phyloP scores from a whole-genome alignment of 2,888 invertebrate species.

The Tryphoninae sp. region DNA sequence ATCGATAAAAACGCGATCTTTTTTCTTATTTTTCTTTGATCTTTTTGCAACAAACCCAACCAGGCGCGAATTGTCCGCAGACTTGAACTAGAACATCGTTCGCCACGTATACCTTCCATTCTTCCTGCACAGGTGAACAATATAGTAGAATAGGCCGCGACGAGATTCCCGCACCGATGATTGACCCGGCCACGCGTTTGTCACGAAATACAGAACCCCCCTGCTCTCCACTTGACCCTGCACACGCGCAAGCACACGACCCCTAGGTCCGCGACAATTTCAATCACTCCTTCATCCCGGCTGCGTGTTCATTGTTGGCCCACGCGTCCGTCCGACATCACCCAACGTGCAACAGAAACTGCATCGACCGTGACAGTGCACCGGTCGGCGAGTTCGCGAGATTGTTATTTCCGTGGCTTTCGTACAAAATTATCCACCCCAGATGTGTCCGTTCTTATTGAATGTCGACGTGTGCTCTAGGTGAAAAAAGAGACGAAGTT shows the following conservation, averaged over 20 bases:
- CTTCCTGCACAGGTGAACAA: background rate
- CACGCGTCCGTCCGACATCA: slow-evolving; percentile 52
- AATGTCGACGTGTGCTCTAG: background rate
- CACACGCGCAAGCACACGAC: slow-evolving; percentile 5
- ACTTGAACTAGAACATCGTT: background rate
- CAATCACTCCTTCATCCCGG: slow-evolving; percentile 57
- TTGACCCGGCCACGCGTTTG: slow-evolving; percentile 58
- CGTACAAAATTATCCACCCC: background rate
- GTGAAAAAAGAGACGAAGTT: background rate
- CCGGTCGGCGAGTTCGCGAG: slow-evolving; percentile 16
- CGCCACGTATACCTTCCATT: no score
- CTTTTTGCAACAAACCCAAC: background rate
- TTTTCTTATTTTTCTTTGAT: background rate
- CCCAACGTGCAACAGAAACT: background rate
- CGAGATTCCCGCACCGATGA: slow-evolving; percentile 24
- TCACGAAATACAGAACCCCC: background rate
- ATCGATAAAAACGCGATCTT: background rate
- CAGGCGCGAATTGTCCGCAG: no score
- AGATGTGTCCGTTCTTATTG: background rate
- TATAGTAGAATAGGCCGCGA: background rate
- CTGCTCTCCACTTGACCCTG: background rate
- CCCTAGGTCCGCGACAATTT: slow-evolving; percentile 42
- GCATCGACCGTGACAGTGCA: slow-evolving; percentile 48
- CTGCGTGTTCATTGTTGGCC: slow-evolving; percentile 54
- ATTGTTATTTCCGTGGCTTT: slow-evolving; percentile 16